phyloP scores from a whole-genome alignment of 2,113 vertebrate species.

The Patagioenas fasciata region DNA sequence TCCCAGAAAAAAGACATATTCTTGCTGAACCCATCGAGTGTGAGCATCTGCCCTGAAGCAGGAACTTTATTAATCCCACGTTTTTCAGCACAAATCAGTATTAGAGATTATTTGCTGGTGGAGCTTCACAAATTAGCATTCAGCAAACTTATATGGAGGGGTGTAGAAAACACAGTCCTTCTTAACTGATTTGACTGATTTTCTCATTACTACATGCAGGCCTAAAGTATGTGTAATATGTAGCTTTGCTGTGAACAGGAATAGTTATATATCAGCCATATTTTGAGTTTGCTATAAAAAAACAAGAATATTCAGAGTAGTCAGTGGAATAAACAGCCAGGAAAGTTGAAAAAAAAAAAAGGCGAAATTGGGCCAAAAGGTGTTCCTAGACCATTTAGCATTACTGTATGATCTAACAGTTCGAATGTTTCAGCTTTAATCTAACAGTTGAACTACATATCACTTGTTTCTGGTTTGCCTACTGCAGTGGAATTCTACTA shows the following conservation, averaged over 20 bases:
- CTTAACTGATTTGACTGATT: not conserved
- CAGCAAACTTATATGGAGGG: not conserved
- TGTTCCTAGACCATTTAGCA: not conserved
- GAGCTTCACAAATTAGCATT: not conserved
- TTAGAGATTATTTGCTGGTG: not conserved
- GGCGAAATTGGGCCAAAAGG: not conserved
- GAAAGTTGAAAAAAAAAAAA: not conserved
- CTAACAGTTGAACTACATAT: not conserved
- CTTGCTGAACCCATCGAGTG: not conserved
- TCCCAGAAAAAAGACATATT: not conserved
- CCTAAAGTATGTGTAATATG: fast-evolving
- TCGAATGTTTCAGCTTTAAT: not conserved
- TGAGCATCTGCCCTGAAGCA: not conserved
- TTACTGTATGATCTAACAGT: not conserved
- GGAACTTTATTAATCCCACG: not conserved
- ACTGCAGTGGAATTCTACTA: not conserved
- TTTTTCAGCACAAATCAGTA: not conserved
- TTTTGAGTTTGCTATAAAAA: not conserved
- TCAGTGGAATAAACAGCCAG: not conserved
- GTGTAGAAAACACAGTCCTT: not conserved
- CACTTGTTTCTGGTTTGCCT: not conserved
- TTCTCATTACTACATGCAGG: not conserved
- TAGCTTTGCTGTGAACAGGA: not conserved
- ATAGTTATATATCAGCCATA: not conserved
- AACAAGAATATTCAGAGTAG: not conserved